These are phyloP conservation scores for Misgurnus mizolepis DNA, from an alignment of 2,113 vertebrate species.

Conservation along the genomic window DNA sequence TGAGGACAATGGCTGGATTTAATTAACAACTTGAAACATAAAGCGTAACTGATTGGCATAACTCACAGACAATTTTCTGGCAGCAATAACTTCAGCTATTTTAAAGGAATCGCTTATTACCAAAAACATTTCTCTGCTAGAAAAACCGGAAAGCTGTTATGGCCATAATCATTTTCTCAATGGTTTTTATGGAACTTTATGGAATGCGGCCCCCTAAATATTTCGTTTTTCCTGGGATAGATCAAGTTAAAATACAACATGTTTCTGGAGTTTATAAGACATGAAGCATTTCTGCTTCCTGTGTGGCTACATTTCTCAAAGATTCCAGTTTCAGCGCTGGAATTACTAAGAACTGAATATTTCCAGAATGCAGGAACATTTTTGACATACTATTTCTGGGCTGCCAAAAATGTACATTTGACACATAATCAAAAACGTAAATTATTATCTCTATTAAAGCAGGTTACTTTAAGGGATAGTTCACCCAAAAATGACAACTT, in stretches of 20 bases:
- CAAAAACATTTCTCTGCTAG: slow-evolving; percentile 24
- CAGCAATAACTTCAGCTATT: slow-evolving; percentile 17
- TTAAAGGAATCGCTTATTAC: slow-evolving; percentile 19
- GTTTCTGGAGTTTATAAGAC: slow-evolving; percentile 43
- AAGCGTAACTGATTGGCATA: background rate
- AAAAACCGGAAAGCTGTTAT: slow-evolving; percentile 21
- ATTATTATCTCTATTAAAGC: slow-evolving; percentile 52
- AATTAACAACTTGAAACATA: slow-evolving; percentile 29
- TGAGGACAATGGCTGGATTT: slow-evolving; percentile 25
- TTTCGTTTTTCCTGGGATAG: slow-evolving; percentile 28
- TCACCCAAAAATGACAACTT: too few species aligned
- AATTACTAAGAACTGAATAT: slow-evolving; percentile 49
- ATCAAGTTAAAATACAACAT: slow-evolving; percentile 37
- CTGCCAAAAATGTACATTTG: slow-evolving; percentile 53
- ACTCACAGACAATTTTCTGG: slow-evolving; percentile 4
- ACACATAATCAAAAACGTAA: slow-evolving; percentile 58
- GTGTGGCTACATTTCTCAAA: slow-evolving; percentile 48
- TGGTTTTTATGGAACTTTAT: slow-evolving; percentile 25
- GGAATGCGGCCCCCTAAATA: slow-evolving; percentile 46
- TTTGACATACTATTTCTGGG: slow-evolving; percentile 43
- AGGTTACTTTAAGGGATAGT: slow-evolving; percentile 47
- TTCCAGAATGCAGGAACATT: slow-evolving; percentile 35
- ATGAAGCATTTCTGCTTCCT: slow-evolving; percentile 41
- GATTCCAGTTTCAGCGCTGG: slow-evolving; percentile 23
- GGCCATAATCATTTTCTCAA: slow-evolving; percentile 24